Evolutionary conservation across 2,888 invertebrate species (phyloP).

Genomic region (Ophion ellenae): DNA sequence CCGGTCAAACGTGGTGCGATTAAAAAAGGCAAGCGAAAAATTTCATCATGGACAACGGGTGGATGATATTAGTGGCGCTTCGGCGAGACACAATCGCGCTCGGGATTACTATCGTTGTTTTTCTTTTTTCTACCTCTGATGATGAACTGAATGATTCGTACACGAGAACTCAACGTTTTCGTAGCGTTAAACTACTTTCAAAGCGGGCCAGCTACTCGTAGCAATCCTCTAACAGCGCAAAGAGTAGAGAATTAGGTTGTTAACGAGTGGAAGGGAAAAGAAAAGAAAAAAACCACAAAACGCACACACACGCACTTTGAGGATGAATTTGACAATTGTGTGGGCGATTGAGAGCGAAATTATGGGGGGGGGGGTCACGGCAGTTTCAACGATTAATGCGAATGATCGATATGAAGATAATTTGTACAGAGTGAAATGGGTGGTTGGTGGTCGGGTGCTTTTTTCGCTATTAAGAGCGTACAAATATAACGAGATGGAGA

Average conservation of each 20-base stretch:
- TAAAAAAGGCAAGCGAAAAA: conserved; percentile 69
- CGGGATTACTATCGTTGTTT: background rate
- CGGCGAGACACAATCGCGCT: background rate
- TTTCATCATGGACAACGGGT: conserved; percentile 53
- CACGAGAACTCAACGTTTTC: background rate
- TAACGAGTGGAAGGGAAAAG: conserved; percentile 73
- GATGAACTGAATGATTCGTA: background rate
- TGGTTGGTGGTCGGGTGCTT: background rate
- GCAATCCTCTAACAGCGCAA: conserved; percentile 78
- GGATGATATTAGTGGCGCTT: conserved; percentile 52
- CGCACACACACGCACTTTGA: conserved; percentile 69
- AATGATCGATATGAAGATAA: conserved; percentile 46
- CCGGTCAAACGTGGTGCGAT: conserved; percentile 57
- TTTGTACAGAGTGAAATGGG: conserved; percentile 56
- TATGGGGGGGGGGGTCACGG: conserved; percentile 59
- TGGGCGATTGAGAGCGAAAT: conserved; percentile 71
- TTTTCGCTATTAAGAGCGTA: conserved; percentile 23
- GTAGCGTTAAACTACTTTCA: conserved; percentile 77
- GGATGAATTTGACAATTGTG: conserved; percentile 76
- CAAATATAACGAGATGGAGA: conserved; percentile 48
- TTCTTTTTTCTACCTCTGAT: conserved; percentile 9
- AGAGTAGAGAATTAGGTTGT: conserved; percentile 72
- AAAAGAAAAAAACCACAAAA: conserved; percentile 45
- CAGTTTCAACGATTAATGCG: no score
- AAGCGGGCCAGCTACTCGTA: conserved; percentile 81